Conservation (phyloP, 2,113 vertebrate species). For the Neofelis nebulosa region DNA sequence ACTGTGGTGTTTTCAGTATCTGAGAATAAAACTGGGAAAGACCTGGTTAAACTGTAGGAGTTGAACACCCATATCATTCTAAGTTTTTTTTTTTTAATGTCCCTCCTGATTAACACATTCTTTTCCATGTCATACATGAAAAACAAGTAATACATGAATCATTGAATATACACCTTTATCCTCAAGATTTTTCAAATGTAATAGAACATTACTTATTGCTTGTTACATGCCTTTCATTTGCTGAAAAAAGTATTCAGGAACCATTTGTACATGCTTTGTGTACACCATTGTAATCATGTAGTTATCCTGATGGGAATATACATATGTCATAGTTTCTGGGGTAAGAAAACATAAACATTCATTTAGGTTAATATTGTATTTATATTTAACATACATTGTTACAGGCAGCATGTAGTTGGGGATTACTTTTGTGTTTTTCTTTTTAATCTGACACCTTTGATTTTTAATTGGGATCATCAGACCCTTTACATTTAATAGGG, state of each 20-base stretch:
- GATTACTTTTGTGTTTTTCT: neutral
- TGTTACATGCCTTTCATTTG: neutral
- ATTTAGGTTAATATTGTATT: neutral
- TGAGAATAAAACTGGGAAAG: neutral
- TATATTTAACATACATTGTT: neutral
- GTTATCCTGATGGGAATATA: neutral
- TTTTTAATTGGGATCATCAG: neutral
- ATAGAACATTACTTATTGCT: neutral
- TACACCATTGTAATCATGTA: neutral
- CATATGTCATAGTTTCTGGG: neutral
- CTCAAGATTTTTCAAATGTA: constrained; percentile 2
- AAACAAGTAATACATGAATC: constrained; percentile 19
- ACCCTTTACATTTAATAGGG: neutral
- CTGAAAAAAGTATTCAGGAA: neutral
- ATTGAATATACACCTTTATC: neutral
- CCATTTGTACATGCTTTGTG: neutral
- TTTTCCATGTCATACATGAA: neutral
- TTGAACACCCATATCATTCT: neutral
- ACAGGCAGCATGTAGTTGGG: neutral
- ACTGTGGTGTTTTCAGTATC: neutral
- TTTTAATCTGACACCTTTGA: neutral
- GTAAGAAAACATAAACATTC: neutral
- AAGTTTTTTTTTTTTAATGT: neutral
- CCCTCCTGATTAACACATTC: neutral
- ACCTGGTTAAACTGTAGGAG: neutral